A percentile compares a stretch with the other conserved stretches of the same genome.
These are phyloP conservation scores for Drosophila yakuba DNA, from an alignment of 1,140 invertebrate species.

Conservation along the genomic window DNA sequence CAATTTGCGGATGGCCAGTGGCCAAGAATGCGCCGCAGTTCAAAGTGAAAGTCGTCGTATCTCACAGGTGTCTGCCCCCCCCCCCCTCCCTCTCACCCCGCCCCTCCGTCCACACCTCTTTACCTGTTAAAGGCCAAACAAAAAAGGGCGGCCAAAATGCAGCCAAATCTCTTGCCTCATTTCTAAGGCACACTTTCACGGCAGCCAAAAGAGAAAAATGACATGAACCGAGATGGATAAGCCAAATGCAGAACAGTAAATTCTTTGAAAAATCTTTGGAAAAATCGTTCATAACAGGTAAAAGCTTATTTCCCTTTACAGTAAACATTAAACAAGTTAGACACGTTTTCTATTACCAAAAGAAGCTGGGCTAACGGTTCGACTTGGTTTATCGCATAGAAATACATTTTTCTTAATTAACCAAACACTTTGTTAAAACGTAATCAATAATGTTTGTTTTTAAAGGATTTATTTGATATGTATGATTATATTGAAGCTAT, in stretches of 20 bases:
- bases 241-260: constrained; percentile 1
- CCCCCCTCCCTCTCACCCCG: neutral
- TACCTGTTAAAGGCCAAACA: neutral
- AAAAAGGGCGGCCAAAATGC: constrained; percentile 9
- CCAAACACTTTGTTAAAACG: neutral
- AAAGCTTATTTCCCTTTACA: constrained; percentile 6
- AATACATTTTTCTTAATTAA: neutral
- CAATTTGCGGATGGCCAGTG: constrained; percentile 26
- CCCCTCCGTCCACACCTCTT: no score
- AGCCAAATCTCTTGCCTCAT: constrained; percentile 2
- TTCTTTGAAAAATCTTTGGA: neutral
- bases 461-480: no score
- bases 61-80: constrained; percentile 22
- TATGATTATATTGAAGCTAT: no score
- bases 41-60: constrained; percentile 40
- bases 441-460: neutral
- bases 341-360: neutral
- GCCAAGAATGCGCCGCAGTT: constrained; percentile 38
- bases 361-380: constrained; percentile 1
- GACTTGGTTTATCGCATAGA: neutral
- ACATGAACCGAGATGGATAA: neutral
- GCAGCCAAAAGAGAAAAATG: neutral
- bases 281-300: neutral
- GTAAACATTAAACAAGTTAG: constrained; percentile 4
- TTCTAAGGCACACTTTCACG: constrained; percentile 21